Evolutionary conservation across 2,113 vertebrate species (phyloP).

Genomic region (Phalacrocorax pelagicus): DNA sequence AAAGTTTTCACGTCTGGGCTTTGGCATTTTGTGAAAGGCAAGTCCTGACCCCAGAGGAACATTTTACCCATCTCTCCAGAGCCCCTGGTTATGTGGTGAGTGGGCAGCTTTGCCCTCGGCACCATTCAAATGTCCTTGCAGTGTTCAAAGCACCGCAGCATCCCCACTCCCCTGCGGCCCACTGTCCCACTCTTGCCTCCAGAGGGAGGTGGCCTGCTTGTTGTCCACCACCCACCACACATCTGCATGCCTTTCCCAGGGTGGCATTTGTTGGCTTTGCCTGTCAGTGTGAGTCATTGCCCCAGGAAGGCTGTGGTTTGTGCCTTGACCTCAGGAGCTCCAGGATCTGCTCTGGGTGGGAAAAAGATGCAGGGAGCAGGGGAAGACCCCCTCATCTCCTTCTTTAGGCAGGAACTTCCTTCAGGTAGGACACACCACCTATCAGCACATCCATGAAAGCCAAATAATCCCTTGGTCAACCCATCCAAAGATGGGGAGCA

Average conservation of each 20-base stretch:
- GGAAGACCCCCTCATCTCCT: not conserved
- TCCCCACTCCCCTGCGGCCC: rapidly evolving
- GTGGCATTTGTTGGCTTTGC: constrained; percentile 14
- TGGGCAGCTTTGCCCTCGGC: rapidly evolving
- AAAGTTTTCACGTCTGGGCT: not conserved
- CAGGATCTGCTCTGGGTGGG: not conserved
- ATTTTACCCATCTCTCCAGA: not conserved
- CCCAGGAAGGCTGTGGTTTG: not conserved
- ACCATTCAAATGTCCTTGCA: rapidly evolving
- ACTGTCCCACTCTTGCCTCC: rapidly evolving
- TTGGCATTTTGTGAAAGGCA: not conserved
- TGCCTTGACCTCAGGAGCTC: not conserved
- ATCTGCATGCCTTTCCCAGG: not conserved
- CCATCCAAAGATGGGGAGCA: not conserved
- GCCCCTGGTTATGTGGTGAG: not conserved
- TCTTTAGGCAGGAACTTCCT: not conserved
- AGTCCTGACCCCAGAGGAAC: not conserved
- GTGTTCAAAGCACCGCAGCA: not conserved
- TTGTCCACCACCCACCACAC: not conserved
- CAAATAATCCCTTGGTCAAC: not conserved
- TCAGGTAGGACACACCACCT: not conserved
- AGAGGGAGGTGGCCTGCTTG: not conserved
- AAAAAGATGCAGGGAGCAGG: rapidly evolving
- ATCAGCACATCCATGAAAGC: not conserved
- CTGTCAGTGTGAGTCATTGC: not conserved